Conservation (phyloP, 2,113 vertebrate genomes). For the Ceyx cyanopectus region DNA sequence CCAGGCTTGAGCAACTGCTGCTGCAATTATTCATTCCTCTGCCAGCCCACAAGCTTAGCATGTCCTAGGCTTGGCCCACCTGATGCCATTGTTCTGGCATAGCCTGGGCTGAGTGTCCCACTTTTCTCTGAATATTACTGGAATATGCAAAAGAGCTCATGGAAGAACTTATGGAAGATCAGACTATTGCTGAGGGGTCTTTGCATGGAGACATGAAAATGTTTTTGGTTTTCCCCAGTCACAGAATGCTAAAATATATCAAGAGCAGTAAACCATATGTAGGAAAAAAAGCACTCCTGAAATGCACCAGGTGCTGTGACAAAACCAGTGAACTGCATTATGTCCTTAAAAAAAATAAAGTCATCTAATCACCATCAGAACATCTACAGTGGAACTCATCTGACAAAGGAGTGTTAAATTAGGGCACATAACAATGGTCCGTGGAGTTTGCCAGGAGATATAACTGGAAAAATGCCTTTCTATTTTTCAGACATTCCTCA, state of each 20-base stretch:
- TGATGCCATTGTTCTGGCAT: not conserved
- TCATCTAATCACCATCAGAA: not conserved
- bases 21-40: not conserved
- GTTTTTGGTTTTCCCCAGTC: not conserved
- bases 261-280: not conserved
- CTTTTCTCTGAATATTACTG: not conserved
- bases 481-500: conserved; percentile 34
- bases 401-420: conserved; percentile 42
- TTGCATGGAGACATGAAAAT: not conserved
- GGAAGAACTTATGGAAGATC: not conserved
- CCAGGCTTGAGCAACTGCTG: not conserved
- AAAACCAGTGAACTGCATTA: not conserved
- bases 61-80: not conserved
- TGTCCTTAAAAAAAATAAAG: not conserved
- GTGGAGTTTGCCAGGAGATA: conserved; percentile 42
- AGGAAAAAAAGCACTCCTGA: not conserved
- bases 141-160: not conserved
- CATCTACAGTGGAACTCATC: not conserved
- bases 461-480: conserved; percentile 47
- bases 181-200: not conserved
- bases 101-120: not conserved
- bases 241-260: not conserved
- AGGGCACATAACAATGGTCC: conserved; percentile 56
- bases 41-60: not conserved
- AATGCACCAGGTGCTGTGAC: not conserved